Evolutionary conservation across 2,888 invertebrate species (phyloP), one percentile per base, ranked within the genome.

Genomic region (Deilephila elpenor): DNA sequence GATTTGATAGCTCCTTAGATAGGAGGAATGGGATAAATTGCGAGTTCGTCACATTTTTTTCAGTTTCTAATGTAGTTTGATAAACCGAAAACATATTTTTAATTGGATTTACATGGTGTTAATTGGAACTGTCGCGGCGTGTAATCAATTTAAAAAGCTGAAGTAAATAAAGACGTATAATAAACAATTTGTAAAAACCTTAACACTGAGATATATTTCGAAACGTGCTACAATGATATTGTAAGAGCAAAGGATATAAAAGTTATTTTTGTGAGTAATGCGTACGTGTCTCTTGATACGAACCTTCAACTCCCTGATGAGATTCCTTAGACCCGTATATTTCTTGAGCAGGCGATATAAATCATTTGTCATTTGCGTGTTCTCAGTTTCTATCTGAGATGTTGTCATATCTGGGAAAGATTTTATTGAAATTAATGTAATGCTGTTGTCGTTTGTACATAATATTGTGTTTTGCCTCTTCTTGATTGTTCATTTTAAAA

Each of bases 311-410:
- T 97, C 97, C 87, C 98, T 96, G 87, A 98, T 98, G 81, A 98
- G 96, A 91, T 97, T 97, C 89, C 98, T 96, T 80, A 99, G 93
- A 72, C 98, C 98, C 19, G 97, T 97, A 91, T 99, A 99, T 90
- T 98, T 98, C 93, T 98, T 98, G 80, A 98, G 95, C 79, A 98
- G 95, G 86, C 98, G 96, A 91, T 98, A 98, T 82, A 99, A 95
- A 90, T 99, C 99, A 88, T 98, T 98, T 82, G 98, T 98, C 96
- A 99, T 97, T 92, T 98, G 98, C 17, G 98, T 98, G 89, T 99
- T 99, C 91, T 99, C 99, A 37, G 97, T 96, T 89, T 98, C 98
- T 84, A 99, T 98, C 91, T 98, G 98, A 74, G 97, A 97, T 74
- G 98, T 98, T 76, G 98, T 98, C 97, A 99, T 97, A 87, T 97